These are phyloP conservation scores for Drosophila percnosoma DNA, from an alignment of 2,888 invertebrate genomes.

Conservation along the genomic window DNA sequence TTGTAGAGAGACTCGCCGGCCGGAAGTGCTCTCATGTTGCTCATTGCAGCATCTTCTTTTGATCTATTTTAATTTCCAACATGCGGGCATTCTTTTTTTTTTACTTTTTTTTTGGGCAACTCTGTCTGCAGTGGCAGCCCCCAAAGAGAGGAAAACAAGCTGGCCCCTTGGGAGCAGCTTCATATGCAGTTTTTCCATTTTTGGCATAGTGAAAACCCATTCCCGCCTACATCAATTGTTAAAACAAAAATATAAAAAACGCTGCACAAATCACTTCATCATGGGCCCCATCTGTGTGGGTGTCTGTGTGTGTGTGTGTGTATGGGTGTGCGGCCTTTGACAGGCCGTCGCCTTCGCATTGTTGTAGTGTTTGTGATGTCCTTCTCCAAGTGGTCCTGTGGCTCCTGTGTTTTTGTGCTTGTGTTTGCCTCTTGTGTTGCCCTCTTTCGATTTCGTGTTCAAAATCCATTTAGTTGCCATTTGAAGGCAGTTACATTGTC, in stretches of 20 bases:
- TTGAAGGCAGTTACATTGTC: slow-evolving; percentile 80
- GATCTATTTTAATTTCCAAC: slow-evolving; percentile 79
- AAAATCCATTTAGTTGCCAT: slow-evolving; percentile 81
- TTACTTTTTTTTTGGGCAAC: slow-evolving; percentile 20
- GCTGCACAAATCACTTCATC: slow-evolving; percentile 75
- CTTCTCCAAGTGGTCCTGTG: slow-evolving; percentile 59
- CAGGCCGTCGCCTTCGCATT: slow-evolving; percentile 66
- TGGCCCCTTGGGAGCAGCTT: slow-evolving; percentile 10
- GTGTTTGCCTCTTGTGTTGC: slow-evolving; percentile 12
- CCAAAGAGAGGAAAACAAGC: slow-evolving; percentile 2
- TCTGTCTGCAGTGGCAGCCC: slow-evolving; percentile 27
- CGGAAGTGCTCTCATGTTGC: slow-evolving; percentile 73
- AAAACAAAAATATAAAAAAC: slow-evolving; percentile 46
- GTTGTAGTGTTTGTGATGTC: slow-evolving; percentile 54
- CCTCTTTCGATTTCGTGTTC: slow-evolving; percentile 69
- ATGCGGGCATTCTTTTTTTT: slow-evolving; percentile 28
- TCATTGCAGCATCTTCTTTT: slow-evolving; percentile 67
- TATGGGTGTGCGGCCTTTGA: slow-evolving; percentile 56
- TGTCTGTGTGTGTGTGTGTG: slow-evolving; percentile 18
- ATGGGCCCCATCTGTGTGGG: slow-evolving; percentile 35
- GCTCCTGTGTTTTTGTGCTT: slow-evolving; percentile 40
- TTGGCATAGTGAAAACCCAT: slow-evolving; percentile 50
- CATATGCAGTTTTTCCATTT: slow-evolving; percentile 50
- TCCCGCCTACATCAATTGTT: slow-evolving; percentile 45
- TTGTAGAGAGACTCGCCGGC: slow-evolving; percentile 50